Evolutionary conservation across 2,888 invertebrate genomes (phyloP), one percentile per base, ranked within the genome.

Genomic region (Drosophila cognata): DNA sequence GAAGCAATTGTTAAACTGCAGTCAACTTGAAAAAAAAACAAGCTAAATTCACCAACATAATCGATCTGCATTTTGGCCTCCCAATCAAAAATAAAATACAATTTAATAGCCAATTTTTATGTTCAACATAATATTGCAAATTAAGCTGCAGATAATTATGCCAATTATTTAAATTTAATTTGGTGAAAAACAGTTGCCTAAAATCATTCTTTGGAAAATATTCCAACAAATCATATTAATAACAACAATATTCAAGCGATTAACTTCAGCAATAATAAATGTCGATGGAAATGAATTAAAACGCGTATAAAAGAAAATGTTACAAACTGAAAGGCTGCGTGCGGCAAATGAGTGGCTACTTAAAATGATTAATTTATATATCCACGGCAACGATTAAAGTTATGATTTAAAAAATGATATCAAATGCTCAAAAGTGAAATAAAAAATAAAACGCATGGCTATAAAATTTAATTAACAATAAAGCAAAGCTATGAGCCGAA

Each of bases 381-480:
- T 36, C 58, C 31, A 59, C 62, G 41, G 58, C 76, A 57, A 75
- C 70, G 60, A 66, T 71, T 76, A 67, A 71, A 67, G 60, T 60
- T 59, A 71, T 71, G 59, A 71, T 67, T 65, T 48, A 61, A 71
- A 67, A 76, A 70, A 56, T 51, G 43, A 69, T 35, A 58, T 31
- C 41, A 71, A 33, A 50, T 48, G 51, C 72, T 67, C 38, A 55
- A 11, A 43, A 33, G 33, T 33, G 33, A 53, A 29, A 36, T 36
- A 48, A 68, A 51, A 55, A 38, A 63, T 43, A 36, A 67, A 72
- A 69, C 46, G 51, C 31, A 35, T 41, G 58, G 50, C 61, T 57
- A 60, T 79, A 73, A 82, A 79, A 84, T 84, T 82, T 71, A 84
- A 84, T 87, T 87, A 84, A 84, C 82, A 84, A 74, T 74, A 64